Evolutionary conservation across 2,113 vertebrate species (phyloP), one percentile per base, ranked within the genome.

Genomic region (Carollia perspicillata): DNA sequence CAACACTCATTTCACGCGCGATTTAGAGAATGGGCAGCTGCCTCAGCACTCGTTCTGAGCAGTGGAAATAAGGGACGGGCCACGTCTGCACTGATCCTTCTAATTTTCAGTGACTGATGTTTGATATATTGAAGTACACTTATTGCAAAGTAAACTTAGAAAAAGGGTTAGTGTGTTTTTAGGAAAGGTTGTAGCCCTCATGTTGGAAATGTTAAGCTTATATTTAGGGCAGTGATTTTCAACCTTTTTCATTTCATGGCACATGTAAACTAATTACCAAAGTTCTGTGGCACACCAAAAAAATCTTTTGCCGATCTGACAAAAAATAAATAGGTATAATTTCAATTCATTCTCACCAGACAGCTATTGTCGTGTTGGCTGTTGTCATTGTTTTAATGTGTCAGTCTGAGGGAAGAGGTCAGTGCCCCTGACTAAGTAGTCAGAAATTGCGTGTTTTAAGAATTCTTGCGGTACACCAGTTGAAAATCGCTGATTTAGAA

Each of bases 121-220:
- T 47, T 84, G 33, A 69, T 75, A 87, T 68, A 49, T 7, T 65
- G 88, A 87, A 47, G 37, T 42, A n/a, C 37, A 23, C 49, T 30
- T 51, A 26, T 22, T 86, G 17, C 58, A 69, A 42, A 86, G 69
- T 71, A 81, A 91, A 77, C 33, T 33, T 72, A 58, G 53, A 74
- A 26, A 55, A 89, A 91, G 51, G 37, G 60, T 79, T 55, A 13
- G 37, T 93, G 30, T 92, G 23, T 85, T 94, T 94, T 96, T 72
- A 89, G 65, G 75, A 86, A 90, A 89, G 60, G 5, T 49, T 78
- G 2, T 44, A 85, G 30, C 33, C 65, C 71, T 91, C 3, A 6
- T 42, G 1, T 85, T 89, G 77, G 92, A 60, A 93, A 68, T 91
- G 2, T 53, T 75, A 92, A 85, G 35, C 53, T 78, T 55, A 63